phyloP scores from a whole-genome alignment of 2,888 invertebrate genomes.

The Sisyra nigra region DNA sequence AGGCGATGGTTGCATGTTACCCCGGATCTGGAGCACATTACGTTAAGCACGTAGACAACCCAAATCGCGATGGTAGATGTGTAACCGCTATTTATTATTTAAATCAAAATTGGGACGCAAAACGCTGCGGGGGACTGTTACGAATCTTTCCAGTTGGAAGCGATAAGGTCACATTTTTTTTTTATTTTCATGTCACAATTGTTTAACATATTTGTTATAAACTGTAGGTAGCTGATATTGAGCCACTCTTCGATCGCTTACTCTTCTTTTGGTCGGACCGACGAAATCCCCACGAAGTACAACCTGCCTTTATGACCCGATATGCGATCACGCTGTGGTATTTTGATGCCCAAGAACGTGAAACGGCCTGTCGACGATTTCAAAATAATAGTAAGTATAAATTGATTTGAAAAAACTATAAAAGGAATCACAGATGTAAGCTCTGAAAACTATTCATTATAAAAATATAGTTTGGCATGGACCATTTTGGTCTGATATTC shows the following conservation, averaged over 20 bases:
- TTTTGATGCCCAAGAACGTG: constrained; percentile 70
- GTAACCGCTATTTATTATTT: constrained; percentile 97
- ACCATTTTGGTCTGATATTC: too few species aligned
- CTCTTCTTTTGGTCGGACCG: constrained; percentile 97
- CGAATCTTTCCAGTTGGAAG: constrained; percentile 84
- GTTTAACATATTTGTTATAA: constrained; percentile 1
- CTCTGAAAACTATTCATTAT: too few species aligned
- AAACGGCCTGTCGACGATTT: constrained; percentile 48
- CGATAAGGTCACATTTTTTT: constrained; percentile 33
- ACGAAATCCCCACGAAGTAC: constrained; percentile 93
- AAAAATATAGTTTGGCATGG: too few species aligned
- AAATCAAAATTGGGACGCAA: constrained; percentile 83
- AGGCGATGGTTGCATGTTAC: constrained; percentile 99
- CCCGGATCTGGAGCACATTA: constrained; percentile 90
- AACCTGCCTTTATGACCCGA: constrained; percentile 75
- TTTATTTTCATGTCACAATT: neutral
- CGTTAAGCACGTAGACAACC: constrained; percentile 96
- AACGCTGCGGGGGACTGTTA: constrained; percentile 71
- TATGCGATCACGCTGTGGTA: constrained; percentile 90
- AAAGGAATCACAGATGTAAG: too few species aligned
- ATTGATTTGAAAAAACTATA: neutral
- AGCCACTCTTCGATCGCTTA: constrained; percentile 83
- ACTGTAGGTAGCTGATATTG: constrained; percentile 62
- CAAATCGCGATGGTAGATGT: constrained; percentile 89
- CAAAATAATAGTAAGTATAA: constrained; percentile 35